Base-by-base conservation (phyloP, 2,113 vertebrate genomes). In the Xiphophorus couchianus region DNA sequence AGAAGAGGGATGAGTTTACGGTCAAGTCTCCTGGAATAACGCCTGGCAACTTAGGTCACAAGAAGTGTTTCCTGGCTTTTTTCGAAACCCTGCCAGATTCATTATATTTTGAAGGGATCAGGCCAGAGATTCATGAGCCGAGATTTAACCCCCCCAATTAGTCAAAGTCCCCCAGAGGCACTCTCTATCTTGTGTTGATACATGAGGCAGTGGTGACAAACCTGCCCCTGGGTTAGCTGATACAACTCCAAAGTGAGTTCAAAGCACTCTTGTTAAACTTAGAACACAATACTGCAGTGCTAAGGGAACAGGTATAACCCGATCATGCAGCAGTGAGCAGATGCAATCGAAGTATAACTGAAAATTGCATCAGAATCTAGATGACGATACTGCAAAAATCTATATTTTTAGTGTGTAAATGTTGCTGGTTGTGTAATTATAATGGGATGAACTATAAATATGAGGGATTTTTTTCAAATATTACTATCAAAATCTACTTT, bases 1-100 rank as follows among this genome's bases (percentile, higher is more conserved):
- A 92, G 86, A 94, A 89, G 92, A 94, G 89, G 91, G 93, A 94
- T 95, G 94, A 89, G 87, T 93, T 95, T 95, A 94, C 93, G 78
- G 82, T 92, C 83, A 80, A 66, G 86, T 92, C 92, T 92, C 82
- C 61, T 85, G 82, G 86, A 93, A 90, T 92, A 90, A 89, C 86
- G 76, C 73, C 86, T 87, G 89, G 78, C 81, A 85, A 88, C 87
- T 81, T 79, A 90, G 89, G 91, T 92, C 91, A 90, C 89, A 83
- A 94, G 85, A 90, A 90, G 83, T 83, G 89, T 92, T 94, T 89
- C 90, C 89, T 91, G 89, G 86, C 91, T 90, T 94, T 90, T 94
- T 92, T 94, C 88, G 92, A 86, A 92, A 87, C 75, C 82, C 82
- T 86, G 86, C 88, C 33, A 27, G 87, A 92, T 94, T 93, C 91